A percentile compares a stretch with the other conserved stretches of the same genome.
Conservation (phyloP, 2,797 vertebrate genomes). For the Neosilurus hyrtlii region DNA sequence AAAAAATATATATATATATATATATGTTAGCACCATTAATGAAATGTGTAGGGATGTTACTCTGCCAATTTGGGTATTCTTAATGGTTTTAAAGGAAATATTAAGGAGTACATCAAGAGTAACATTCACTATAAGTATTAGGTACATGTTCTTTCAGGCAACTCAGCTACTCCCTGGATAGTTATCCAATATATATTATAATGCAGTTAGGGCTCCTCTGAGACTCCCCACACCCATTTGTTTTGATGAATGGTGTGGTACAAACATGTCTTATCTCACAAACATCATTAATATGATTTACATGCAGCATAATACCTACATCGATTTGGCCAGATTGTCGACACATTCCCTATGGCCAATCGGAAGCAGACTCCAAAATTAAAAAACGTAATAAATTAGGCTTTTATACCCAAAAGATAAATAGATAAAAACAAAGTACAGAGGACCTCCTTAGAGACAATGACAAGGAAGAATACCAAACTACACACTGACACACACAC, state of each 20-base stretch:
- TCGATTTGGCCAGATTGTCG: conserved; percentile 22
- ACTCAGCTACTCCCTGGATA: background rate
- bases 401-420: conserved; percentile 28
- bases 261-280: conserved; percentile 37
- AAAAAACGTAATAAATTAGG: conserved; percentile 24
- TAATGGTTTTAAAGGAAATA: background rate
- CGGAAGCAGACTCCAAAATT: conserved; percentile 23
- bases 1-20: no score
- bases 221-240: background rate
- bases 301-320: conserved; percentile 9
- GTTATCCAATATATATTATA: background rate
- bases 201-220: conserved; percentile 6
- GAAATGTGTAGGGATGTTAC: background rate
- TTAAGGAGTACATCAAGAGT: background rate
- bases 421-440: conserved; percentile 24
- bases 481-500: background rate
- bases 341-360: conserved; percentile 11
- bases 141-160: background rate
- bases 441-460: conserved; percentile 3
- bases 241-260: conserved; percentile 26
- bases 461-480: background rate
- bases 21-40: background rate
- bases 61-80: background rate
- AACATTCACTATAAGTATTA: background rate
- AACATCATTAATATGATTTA: conserved; percentile 1